These are phyloP conservation scores for Harmothoe impar DNA, from an alignment of 2,888 invertebrate species.

Conservation along the genomic window DNA sequence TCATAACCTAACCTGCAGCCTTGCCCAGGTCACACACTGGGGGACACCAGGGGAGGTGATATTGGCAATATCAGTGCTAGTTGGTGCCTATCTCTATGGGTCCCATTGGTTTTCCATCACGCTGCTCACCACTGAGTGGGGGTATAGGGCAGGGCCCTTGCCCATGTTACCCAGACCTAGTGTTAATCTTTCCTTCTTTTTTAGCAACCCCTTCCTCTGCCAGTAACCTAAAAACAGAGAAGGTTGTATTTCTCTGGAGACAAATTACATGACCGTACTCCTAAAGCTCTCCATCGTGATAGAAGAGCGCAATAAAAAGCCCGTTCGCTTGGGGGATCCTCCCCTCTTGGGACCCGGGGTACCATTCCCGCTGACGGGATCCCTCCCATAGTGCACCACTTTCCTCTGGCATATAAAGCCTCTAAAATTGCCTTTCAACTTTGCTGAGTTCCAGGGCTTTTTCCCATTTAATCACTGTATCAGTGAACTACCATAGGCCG, in stretches of 20 bases:
- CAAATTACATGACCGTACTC: slow-evolving; percentile 41
- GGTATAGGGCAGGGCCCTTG: neutral
- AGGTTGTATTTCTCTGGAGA: slow-evolving; percentile 46
- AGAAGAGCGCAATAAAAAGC: slow-evolving; percentile 39
- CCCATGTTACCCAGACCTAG: neutral
- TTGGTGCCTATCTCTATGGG: neutral
- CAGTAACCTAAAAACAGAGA: neutral
- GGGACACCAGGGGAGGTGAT: neutral
- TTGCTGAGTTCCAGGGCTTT: neutral
- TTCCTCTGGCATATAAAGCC: neutral
- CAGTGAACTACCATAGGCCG: too few species aligned
- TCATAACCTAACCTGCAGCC: neutral
- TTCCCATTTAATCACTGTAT: neutral
- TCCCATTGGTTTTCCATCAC: neutral
- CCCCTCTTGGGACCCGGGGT: neutral
- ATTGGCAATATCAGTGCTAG: slow-evolving; percentile 35
- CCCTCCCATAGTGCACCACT: neutral
- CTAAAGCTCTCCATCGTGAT: neutral
- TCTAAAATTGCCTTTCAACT: slow-evolving; percentile 2
- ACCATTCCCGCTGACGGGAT: neutral
- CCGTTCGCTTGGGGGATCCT: neutral
- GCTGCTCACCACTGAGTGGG: neutral
- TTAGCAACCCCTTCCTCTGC: too few species aligned
- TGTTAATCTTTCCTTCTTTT: neutral
- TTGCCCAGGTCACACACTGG: neutral